Conservation (phyloP, 92 coral and sea anemone genomes). For the Porites cylindrica region DNA sequence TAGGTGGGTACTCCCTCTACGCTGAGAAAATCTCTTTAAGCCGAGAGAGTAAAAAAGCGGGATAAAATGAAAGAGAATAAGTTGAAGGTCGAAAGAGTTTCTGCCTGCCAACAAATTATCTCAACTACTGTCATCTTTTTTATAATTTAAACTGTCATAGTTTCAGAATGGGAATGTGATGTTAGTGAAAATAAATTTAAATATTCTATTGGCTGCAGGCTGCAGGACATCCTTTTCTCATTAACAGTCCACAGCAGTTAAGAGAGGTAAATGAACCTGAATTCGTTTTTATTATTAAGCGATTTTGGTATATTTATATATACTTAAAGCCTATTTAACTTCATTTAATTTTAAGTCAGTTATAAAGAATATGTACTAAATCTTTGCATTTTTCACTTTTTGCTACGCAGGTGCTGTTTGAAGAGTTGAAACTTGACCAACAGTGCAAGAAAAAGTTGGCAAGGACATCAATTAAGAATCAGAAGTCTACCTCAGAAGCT, state of each 20-base stretch:
- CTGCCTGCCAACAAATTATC: no score
- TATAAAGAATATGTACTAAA: no score
- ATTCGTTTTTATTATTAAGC: no score
- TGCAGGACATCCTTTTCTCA: constrained; percentile 89
- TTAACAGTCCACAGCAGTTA: constrained; percentile 94
- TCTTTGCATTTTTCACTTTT: not conserved
- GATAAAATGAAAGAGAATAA: no score
- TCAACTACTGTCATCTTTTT: no score
- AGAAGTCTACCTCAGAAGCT: constrained; percentile 91
- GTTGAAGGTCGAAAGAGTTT: no score
- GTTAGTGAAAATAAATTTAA: not conserved
- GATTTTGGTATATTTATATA: no score
- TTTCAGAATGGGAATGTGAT: not conserved
- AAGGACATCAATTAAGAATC: constrained; percentile 80
- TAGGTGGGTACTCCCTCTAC: no score
- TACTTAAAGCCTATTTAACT: no score
- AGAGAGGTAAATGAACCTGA: constrained; percentile 74
- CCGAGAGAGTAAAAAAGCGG: no score
- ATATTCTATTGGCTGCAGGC: constrained; percentile 36
- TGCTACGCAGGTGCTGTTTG: constrained; percentile 79
- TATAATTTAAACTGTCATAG: not conserved
- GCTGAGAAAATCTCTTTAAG: no score
- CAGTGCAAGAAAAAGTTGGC: constrained; percentile 84
- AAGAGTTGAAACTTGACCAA: constrained; percentile 88
- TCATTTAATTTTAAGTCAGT: no score